Base-by-base conservation (phyloP, 1,140 invertebrate genomes). In the Samia ricini region DNA sequence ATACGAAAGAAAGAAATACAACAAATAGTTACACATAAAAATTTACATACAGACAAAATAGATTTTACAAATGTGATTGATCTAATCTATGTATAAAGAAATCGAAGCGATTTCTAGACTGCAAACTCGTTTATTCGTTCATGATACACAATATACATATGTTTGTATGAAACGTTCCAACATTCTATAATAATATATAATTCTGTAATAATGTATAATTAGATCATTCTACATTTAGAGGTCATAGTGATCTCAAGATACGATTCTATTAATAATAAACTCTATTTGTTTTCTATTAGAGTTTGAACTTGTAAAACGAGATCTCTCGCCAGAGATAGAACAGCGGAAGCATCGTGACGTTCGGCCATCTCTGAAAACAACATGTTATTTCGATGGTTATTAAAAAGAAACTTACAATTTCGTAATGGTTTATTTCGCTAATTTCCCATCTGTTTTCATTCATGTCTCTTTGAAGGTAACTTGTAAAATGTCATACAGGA, bases 281-380 rank as follows among this genome's bases (percentile, higher is more conserved):
- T 72, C 91, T 93, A 96, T 89, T 96, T 96, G 83, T 98, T 97
- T 84, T 97, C 96, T 71, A 98, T 98, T 50, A 98, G 91, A 63
- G 96, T 95, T 91, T 98, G 97, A 67, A 98, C 92, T 90, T 97
- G 95, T 50, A 96, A 90, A 3, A 98, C 96, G 19, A 98, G 89
- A 76, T 97, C 95, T 65, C 97, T 91, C 0, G 97, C 95, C 64
- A 97, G 91, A 68, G 94, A 93, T 20, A 98, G 85, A n/a, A 98
- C 94, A 20, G 94, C 93, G 69, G 94, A 93, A 0, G 95, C 95
- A 88, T 98, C 95, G 83, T 98, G 97, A 69, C 95, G 92, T 85
- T 98, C 97, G 0, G 97, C 97, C 97, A 98, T 98, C 95, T 98
- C 97, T 98, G 90, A 61, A 93, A 93, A 83, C 69, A 77, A 91